Conservation (phyloP, 2,888 invertebrate species). For the Thereva unica region DNA sequence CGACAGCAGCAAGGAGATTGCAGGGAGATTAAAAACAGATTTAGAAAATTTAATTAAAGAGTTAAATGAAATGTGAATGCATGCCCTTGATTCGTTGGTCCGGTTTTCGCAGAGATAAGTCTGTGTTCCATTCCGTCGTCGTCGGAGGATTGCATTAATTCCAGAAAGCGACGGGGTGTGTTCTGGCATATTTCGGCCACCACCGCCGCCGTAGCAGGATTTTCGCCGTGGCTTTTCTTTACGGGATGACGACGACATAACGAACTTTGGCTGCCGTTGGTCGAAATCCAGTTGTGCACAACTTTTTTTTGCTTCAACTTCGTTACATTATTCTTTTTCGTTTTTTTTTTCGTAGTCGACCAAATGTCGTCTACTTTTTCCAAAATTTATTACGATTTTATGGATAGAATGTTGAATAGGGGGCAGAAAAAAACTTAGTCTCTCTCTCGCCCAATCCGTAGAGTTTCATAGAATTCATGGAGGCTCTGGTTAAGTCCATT, state of each 20-base stretch:
- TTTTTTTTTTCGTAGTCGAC: not conserved
- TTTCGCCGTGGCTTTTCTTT: not conserved
- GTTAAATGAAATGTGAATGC: conserved; percentile 41
- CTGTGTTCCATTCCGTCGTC: not conserved
- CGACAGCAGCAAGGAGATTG: not conserved
- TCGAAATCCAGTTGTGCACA: too few relatives aligned
- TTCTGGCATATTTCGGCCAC: conserved; percentile 5
- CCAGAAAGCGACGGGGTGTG: conserved; percentile 17
- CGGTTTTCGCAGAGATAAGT: conserved; percentile 8
- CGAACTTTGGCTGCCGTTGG: too few relatives aligned
- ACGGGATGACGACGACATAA: not conserved
- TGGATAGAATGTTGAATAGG: not conserved
- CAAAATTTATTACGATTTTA: conserved; percentile 29
- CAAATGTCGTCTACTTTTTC: conserved; percentile 24
- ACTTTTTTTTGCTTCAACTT: too few relatives aligned
- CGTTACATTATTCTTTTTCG: too few relatives aligned
- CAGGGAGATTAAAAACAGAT: conserved; percentile 41
- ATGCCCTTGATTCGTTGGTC: conserved; percentile 2
- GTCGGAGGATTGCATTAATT: conserved; percentile 28
- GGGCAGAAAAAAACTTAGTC: conserved; percentile 9
- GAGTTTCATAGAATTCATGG: not conserved
- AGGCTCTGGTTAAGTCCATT: conserved; percentile 8
- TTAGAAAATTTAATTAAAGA: conserved; percentile 42
- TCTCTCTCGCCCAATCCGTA: not conserved
- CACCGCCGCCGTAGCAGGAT: not conserved